These are phyloP conservation scores for Apolygus lucorum DNA, from an alignment of 1,140 invertebrate genomes.

Conservation along the genomic window DNA sequence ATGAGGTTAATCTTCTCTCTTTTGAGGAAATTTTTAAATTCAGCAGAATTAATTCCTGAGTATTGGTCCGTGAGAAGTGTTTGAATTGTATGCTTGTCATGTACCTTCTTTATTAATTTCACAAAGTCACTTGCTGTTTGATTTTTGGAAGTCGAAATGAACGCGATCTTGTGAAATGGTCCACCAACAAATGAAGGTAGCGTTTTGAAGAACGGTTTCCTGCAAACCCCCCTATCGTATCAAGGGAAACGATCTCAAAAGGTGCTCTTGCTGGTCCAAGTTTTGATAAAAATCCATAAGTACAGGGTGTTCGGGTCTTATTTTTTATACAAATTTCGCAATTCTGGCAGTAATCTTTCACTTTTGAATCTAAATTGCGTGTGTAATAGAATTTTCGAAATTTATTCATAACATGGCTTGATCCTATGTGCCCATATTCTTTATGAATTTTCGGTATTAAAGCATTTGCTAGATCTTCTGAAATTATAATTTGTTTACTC, in stretches of 20 bases:
- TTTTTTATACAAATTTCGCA: slow-evolving; percentile 38
- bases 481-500: slow-evolving; percentile 29
- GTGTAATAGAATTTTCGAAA: slow-evolving; percentile 32
- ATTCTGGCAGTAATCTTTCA: slow-evolving; percentile 33
- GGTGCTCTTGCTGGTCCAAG: slow-evolving; percentile 37
- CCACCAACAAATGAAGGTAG: slow-evolving; percentile 34
- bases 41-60: slow-evolving; percentile 32
- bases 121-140: slow-evolving; percentile 13
- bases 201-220: slow-evolving; percentile 29
- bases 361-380: slow-evolving; percentile 30
- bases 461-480: slow-evolving; percentile 28
- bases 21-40: slow-evolving; percentile 19
- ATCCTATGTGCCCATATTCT: slow-evolving; percentile 30
- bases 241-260: slow-evolving; percentile 36
- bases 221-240: slow-evolving; percentile 33
- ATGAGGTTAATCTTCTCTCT: not conserved
- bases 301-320: slow-evolving; percentile 34
- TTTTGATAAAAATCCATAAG: slow-evolving; percentile 34
- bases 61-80: slow-evolving; percentile 32
- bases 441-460: slow-evolving; percentile 32
- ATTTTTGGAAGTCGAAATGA: slow-evolving; percentile 28
- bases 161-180: slow-evolving; percentile 32
- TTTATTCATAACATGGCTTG: slow-evolving; percentile 31
- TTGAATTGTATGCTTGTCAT: slow-evolving; percentile 27
- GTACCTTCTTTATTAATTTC: not conserved